These are phyloP conservation scores for Enteromius paludinosus DNA, from an alignment of 2,797 vertebrate genomes.

Conservation along the genomic window DNA sequence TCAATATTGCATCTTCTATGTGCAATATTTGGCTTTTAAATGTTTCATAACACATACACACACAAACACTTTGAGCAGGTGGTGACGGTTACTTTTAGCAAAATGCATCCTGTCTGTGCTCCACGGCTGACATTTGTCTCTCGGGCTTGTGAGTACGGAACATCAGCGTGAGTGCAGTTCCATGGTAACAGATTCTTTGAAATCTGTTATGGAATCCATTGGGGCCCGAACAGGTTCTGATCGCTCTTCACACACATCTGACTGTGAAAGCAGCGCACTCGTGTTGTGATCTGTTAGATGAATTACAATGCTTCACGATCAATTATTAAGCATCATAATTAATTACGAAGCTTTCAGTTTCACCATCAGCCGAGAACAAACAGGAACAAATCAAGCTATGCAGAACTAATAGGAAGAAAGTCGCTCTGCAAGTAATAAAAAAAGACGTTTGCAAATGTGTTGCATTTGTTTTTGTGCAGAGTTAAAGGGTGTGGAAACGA, in stretches of 20 bases:
- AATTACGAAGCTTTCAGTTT: slow-evolving; percentile 37
- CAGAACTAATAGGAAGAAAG: slow-evolving; percentile 14
- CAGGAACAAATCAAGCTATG: slow-evolving; percentile 19
- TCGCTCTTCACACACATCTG: slow-evolving; percentile 9
- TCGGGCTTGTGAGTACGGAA: slow-evolving; percentile 8
- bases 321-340: slow-evolving; percentile 35
- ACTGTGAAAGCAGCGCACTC: not conserved
- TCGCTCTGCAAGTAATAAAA: slow-evolving; percentile 11
- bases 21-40: not conserved
- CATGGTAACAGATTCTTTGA: slow-evolving; percentile 25
- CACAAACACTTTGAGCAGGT: not conserved
- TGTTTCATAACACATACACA: not conserved
- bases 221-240: slow-evolving; percentile 5
- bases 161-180: not conserved
- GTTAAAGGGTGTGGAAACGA: not conserved
- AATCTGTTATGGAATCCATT: not conserved
- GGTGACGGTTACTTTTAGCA: not conserved
- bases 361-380: slow-evolving; percentile 24
- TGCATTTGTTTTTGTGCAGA: slow-evolving; percentile 4
- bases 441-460: not conserved
- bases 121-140: slow-evolving; percentile 17
- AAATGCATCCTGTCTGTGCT: slow-evolving; percentile 11
- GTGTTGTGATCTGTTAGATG: slow-evolving; percentile 21
- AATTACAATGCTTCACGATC: slow-evolving; percentile 31
- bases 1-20: not conserved